A percentile compares a stretch with the other conserved stretches of the same genome.
phyloP scores from a whole-genome alignment of 2,113 vertebrate species.

The Leucopsar rothschildi region DNA sequence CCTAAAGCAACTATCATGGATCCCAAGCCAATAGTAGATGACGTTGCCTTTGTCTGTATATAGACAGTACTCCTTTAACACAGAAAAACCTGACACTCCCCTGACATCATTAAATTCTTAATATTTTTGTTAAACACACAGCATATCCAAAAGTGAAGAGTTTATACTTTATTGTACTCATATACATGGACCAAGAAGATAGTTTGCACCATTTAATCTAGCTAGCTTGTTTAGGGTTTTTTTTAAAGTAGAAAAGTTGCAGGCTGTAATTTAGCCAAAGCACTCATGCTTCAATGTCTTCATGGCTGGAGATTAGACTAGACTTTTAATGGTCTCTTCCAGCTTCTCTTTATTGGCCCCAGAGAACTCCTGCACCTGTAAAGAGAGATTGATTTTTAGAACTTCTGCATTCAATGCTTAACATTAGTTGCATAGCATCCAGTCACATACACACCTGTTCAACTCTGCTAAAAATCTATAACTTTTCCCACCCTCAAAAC shows the following conservation, averaged over 20 bases:
- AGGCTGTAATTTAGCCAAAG: constrained; percentile 49
- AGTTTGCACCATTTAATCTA: constrained; percentile 19
- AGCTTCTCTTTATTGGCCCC: constrained; percentile 79
- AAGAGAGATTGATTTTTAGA: constrained; percentile 4
- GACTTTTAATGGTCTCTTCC: constrained; percentile 73
- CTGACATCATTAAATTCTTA: neutral
- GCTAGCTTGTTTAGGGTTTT: constrained; percentile 14
- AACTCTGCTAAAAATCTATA: neutral
- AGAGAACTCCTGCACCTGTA: constrained; percentile 78
- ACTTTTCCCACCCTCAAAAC: neutral
- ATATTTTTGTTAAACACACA: neutral
- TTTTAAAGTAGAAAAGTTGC: constrained; percentile 68
- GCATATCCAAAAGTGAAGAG: neutral
- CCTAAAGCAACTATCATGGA: neutral
- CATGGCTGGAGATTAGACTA: constrained; percentile 40
- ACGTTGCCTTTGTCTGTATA: neutral
- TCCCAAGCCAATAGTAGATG: neutral
- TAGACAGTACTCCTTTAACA: neutral
- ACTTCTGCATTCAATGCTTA: neutral
- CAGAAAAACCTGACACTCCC: neutral
- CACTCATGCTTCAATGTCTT: constrained; percentile 3
- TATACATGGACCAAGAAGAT: constrained; percentile 44
- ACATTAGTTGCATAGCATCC: neutral
- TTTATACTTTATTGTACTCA: constrained; percentile 72
- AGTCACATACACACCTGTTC: neutral